Evolutionary conservation across 2,888 invertebrate species (phyloP), one percentile per base, ranked within the genome.

Genomic region (Volucella inanis): DNA sequence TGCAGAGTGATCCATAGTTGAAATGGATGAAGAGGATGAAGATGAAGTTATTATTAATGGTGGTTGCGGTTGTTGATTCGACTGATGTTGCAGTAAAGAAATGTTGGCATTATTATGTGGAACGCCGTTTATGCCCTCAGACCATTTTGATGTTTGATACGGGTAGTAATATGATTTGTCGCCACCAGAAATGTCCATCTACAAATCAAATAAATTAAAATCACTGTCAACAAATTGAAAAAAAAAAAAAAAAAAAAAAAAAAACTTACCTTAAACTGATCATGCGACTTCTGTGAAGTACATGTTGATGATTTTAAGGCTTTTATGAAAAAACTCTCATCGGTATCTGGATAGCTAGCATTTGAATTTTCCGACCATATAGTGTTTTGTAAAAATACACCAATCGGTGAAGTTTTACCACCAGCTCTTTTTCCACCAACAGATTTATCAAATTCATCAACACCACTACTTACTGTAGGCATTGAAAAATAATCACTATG

Each of bases 311-410:
- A 88, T 67, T 88, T 88, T 84, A 88, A 88, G n/a, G 88, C 89
- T 86, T 89, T 89, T 47, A 87, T 88, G 59, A 89, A 89, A 55
- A 90, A 90, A 78, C 89, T 89, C 52, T 90, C 89, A 83, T 88
- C 88, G 39, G 91, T 90, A 54, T 90, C 89, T 31, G 89, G 89
- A 50, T 88, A 88, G 72, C 88, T 88, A 14, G 76, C 71, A 38
- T 87, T 84, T 2, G 88, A 84, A 82, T 88, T 88, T 82, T 93
- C 90, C 11, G 93, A 93, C 93, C 94, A 94, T 88, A 94, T 94
- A 9, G 93, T 93, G 88, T 92, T 93, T 55, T 92, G 93, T 74
- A 93, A 91, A 88, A 93, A 93, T 41, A 93, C 93, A 70, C 93
- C 93, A 85, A 89, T 84, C 39, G 90, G 89, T n/a, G 88, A 88